Percentiles rank a stretch among this genome's conserved stretches.
Conservation (phyloP, 1,140 invertebrate species). For the Parapsyche elsis region DNA sequence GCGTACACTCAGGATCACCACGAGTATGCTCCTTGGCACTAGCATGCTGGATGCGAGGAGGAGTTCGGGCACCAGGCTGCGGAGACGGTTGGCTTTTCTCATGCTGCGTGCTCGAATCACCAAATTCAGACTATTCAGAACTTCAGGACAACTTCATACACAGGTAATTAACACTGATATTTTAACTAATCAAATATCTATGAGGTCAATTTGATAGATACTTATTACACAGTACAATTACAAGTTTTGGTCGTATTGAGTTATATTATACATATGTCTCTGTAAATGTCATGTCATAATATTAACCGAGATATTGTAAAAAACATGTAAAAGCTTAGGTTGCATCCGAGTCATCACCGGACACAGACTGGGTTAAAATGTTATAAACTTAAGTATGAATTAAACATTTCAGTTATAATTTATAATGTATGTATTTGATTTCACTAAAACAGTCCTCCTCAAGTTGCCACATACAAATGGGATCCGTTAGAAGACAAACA, state of each 20-base stretch:
- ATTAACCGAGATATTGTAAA: no score
- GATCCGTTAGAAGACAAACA: slow-evolving; percentile 60
- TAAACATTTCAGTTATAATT: background rate
- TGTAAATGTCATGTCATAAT: no score
- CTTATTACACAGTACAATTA: no score
- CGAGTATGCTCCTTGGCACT: slow-evolving; percentile 75
- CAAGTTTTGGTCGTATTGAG: no score
- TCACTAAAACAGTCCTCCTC: slow-evolving; percentile 56
- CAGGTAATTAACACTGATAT: slow-evolving; percentile 54
- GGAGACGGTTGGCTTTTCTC: slow-evolving; percentile 76
- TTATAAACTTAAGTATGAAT: no score
- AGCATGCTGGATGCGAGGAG: slow-evolving; percentile 78
- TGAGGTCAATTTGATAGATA: no score
- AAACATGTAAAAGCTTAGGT: no score
- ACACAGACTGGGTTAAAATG: slow-evolving; percentile 12
- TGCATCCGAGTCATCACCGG: no score
- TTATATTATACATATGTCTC: no score
- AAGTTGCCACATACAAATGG: slow-evolving; percentile 62
- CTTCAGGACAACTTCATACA: slow-evolving; percentile 61
- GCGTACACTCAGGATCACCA: slow-evolving; percentile 69
- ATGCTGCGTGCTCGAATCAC: slow-evolving; percentile 70
- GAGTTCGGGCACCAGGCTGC: slow-evolving; percentile 71
- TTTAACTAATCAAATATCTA: no score
- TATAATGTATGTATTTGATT: background rate
- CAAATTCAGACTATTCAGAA: slow-evolving; percentile 37